Conservation (phyloP, 2,888 invertebrate genomes). For the Caenorhabditis sinica region DNA sequence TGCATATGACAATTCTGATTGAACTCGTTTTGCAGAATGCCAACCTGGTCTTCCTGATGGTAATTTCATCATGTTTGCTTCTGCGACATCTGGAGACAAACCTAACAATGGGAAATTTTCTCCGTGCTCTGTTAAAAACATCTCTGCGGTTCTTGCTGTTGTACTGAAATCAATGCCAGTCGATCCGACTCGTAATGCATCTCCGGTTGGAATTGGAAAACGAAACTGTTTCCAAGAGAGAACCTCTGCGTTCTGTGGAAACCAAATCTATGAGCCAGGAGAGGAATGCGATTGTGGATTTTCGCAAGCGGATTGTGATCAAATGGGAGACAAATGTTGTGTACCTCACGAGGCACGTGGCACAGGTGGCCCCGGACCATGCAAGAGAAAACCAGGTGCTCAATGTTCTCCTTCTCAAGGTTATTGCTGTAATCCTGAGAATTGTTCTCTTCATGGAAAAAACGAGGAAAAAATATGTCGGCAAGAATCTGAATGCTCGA, state of each 20-base stretch:
- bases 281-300: constrained; percentile 99
- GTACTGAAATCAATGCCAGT: constrained; percentile 79
- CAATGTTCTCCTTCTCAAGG: constrained; percentile 91
- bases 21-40: constrained; percentile 86
- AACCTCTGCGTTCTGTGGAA: constrained; percentile 97
- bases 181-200: constrained; percentile 77
- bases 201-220: constrained; percentile 87
- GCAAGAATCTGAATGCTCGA: constrained; percentile 81
- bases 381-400: constrained; percentile 87
- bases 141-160: constrained; percentile 80
- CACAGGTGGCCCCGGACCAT: constrained; percentile 84
- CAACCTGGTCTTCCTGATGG: constrained; percentile 94
- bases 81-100: constrained; percentile 97
- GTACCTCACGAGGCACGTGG: constrained; percentile 87
- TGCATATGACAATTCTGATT: too few species aligned
- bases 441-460: constrained; percentile 86
- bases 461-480: constrained; percentile 85
- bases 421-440: constrained; percentile 94
- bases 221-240: constrained; percentile 95
- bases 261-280: constrained; percentile 97
- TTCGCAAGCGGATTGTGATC: constrained; percentile 90
- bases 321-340: constrained; percentile 87
- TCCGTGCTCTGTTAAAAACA: constrained; percentile 74
- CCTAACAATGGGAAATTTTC: constrained; percentile 96
- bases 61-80: constrained; percentile 98